Conservation (phyloP, 2,888 invertebrate genomes). For the Oegoconia quadripuncta region DNA sequence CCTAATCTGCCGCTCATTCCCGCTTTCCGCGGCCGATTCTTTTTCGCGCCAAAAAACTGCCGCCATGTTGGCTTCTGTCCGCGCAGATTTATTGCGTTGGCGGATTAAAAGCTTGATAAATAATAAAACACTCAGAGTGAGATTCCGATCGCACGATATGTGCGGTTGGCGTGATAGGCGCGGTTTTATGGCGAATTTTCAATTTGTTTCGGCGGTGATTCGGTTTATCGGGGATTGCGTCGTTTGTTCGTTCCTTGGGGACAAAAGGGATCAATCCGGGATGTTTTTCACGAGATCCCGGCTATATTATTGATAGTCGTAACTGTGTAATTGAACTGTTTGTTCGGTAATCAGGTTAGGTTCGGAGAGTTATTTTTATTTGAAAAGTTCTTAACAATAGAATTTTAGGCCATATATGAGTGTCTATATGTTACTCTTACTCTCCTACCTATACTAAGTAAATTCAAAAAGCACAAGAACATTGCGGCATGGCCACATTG, state of each 20-base stretch:
- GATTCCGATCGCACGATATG: conserved; percentile 28
- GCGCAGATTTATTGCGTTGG: conserved; percentile 64
- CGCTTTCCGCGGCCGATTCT: conserved; percentile 74
- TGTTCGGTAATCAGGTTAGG: conserved; percentile 17
- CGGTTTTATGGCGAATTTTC: conserved; percentile 61
- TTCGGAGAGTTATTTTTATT: no score
- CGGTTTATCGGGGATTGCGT: conserved; percentile 34
- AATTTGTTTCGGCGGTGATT: conserved; percentile 53
- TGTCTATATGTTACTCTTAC: no score
- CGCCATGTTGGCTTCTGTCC: conserved; percentile 60
- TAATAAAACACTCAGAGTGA: conserved; percentile 50
- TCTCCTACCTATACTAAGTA: no score
- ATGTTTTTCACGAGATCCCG: conserved; percentile 21
- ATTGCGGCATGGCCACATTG: no score
- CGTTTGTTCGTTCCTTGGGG: conserved; percentile 34
- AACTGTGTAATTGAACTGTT: conserved; percentile 27
- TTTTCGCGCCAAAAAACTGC: conserved; percentile 66
- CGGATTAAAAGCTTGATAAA: conserved; percentile 59
- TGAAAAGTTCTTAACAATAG: no score
- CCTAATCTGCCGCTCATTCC: conserved; percentile 75
- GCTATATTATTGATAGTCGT: conserved; percentile 31
- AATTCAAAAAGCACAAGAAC: no score
- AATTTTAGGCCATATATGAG: no score
- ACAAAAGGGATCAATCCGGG: conserved; percentile 23
- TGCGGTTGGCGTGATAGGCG: conserved; percentile 30